Percentiles rank a stretch among this genome's conserved stretches.
Conservation (phyloP, 2,113 vertebrate genomes). For the Bubo scandiacus region DNA sequence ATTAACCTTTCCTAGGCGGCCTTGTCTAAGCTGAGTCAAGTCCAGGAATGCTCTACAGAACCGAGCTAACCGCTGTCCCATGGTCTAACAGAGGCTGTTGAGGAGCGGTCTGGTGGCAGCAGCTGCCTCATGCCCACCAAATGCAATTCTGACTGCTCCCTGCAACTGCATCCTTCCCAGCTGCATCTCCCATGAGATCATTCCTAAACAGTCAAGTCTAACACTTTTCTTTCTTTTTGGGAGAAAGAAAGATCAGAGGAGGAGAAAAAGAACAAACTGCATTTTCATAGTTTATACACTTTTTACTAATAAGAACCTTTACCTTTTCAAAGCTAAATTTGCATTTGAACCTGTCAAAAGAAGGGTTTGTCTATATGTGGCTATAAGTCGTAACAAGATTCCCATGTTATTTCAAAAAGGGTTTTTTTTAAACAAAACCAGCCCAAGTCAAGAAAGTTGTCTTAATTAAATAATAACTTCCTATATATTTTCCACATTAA, state of each 20-base stretch:
- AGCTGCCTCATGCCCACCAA: neutral
- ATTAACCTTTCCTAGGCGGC: neutral
- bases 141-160: neutral
- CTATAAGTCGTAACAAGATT: neutral
- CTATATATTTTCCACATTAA: neutral
- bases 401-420: rapidly evolving
- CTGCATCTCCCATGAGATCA: neutral
- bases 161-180: neutral
- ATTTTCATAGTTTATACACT: neutral
- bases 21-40: neutral
- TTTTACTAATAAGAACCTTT: neutral
- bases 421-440: neutral
- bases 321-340: neutral
- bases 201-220: neutral
- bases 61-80: neutral
- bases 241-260: neutral
- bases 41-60: neutral
- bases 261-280: neutral
- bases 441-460: neutral
- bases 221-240: neutral
- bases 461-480: neutral
- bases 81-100: neutral
- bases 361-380: neutral
- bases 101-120: neutral
- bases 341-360: neutral